Conservation (phyloP, 2,888 invertebrate species). For the Nasonia oneida region DNA sequence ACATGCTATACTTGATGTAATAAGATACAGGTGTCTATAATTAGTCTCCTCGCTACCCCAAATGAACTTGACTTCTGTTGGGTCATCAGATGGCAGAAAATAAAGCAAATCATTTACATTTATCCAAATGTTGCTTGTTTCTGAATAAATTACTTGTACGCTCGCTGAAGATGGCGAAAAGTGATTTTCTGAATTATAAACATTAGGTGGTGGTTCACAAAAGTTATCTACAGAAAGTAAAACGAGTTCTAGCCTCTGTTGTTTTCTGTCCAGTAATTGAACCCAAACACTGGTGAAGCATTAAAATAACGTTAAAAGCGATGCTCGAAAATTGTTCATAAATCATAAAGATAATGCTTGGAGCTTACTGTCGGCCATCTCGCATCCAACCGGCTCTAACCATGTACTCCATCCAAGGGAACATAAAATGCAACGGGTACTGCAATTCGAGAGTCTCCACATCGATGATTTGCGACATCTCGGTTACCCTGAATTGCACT, state of each 20-base stretch:
- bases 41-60: slow-evolving; percentile 97
- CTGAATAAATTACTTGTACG: slow-evolving; percentile 83
- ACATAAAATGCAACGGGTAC: slow-evolving; percentile 88
- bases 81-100: slow-evolving; percentile 85
- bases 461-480: slow-evolving; percentile 86
- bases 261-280: slow-evolving; percentile 92
- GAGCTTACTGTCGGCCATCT: slow-evolving; percentile 90
- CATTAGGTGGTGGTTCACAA: slow-evolving; percentile 81
- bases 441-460: slow-evolving; percentile 88
- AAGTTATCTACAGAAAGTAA: slow-evolving; percentile 91
- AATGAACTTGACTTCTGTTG: slow-evolving; percentile 84
- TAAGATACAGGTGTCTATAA: slow-evolving; percentile 91
- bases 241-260: slow-evolving; percentile 91
- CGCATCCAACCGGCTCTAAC: slow-evolving; percentile 98
- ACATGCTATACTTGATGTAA: slow-evolving; percentile 83
- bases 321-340: slow-evolving; percentile 25
- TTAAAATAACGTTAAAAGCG: slow-evolving; percentile 17
- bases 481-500: slow-evolving; percentile 87
- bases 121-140: slow-evolving; percentile 90
- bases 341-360: background rate
- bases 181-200: slow-evolving; percentile 80
- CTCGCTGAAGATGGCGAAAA: slow-evolving; percentile 78
- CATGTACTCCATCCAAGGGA: slow-evolving; percentile 97
- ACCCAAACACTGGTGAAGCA: slow-evolving; percentile 89
- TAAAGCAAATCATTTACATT: slow-evolving; percentile 95